A percentile compares a stretch with the other conserved stretches of the same genome.
phyloP scores from a whole-genome alignment of 2,888 invertebrate genomes.

The Pemphredon lugubris region DNA sequence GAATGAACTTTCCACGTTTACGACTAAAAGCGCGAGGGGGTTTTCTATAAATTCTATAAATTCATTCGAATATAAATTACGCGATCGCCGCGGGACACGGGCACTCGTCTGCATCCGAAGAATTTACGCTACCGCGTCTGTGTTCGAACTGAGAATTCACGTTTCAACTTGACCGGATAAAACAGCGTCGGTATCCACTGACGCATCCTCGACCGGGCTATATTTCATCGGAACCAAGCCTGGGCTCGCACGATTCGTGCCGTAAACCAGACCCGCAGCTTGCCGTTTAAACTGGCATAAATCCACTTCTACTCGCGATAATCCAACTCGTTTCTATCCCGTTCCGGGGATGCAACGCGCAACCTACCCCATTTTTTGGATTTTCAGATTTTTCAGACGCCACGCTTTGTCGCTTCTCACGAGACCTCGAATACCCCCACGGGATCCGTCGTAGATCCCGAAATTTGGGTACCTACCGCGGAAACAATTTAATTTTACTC shows the following conservation, averaged over 20 bases:
- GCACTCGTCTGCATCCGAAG: background rate
- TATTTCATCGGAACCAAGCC: conserved; percentile 67
- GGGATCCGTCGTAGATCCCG: too few relatives aligned
- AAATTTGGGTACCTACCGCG: too few relatives aligned
- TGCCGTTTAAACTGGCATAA: conserved; percentile 71
- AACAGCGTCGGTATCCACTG: conserved; percentile 42
- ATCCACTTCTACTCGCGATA: conserved; percentile 64
- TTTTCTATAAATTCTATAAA: conserved; percentile 11
- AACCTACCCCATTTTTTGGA: conserved; percentile 34
- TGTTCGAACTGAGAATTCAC: conserved; percentile 21
- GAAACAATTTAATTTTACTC: too few relatives aligned
- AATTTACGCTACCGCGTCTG: conserved; percentile 22
- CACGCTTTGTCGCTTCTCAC: too few relatives aligned
- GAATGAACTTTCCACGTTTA: too few relatives aligned
- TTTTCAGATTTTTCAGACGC: too few relatives aligned
- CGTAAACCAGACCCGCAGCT: conserved; percentile 65
- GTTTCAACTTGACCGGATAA: conserved; percentile 38
- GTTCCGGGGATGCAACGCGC: too few relatives aligned
- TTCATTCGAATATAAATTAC: conserved; percentile 21
- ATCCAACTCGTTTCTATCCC: conserved; percentile 44
- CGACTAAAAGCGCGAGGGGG: too few relatives aligned
- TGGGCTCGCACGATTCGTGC: conserved; percentile 47
- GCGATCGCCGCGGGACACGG: conserved; percentile 1
- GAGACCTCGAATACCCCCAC: too few relatives aligned
- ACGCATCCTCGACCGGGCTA: conserved; percentile 54